phyloP scores from a whole-genome alignment of 2,888 invertebrate species.

The Sminthurinus aureus region DNA sequence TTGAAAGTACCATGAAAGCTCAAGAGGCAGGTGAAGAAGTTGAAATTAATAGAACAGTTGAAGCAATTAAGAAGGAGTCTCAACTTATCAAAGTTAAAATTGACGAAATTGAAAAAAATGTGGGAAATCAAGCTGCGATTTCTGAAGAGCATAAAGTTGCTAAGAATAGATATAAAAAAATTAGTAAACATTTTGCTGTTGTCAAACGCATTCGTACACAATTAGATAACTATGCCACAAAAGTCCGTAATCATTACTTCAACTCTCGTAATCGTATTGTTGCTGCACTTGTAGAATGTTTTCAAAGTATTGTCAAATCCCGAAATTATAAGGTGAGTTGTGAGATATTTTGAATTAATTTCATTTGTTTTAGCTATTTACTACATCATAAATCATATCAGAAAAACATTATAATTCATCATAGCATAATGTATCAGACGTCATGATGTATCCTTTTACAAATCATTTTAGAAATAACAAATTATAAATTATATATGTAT shows the following conservation, averaged over 20 bases:
- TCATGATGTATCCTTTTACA: neutral
- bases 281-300: slow-evolving; percentile 30
- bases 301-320: slow-evolving; percentile 18
- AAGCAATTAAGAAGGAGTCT: slow-evolving; percentile 4
- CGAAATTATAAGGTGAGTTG: slow-evolving; percentile 37
- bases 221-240: neutral
- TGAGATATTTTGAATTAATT: neutral
- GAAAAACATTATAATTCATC: neutral
- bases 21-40: neutral
- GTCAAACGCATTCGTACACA: neutral
- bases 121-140: slow-evolving; percentile 17
- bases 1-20: slow-evolving; percentile 4
- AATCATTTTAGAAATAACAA: too few species aligned
- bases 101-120: slow-evolving; percentile 8
- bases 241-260: slow-evolving; percentile 11
- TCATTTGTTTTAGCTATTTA: neutral
- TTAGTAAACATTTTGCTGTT: neutral
- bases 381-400: neutral
- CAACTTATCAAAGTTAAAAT: neutral
- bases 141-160: neutral
- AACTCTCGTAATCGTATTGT: slow-evolving; percentile 23
- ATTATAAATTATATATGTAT: too few species aligned
- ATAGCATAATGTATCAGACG: neutral
- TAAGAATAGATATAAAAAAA: neutral
- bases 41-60: neutral